Conservation (phyloP, 2,797 vertebrate species). For the Coracias cyanogaster region DNA sequence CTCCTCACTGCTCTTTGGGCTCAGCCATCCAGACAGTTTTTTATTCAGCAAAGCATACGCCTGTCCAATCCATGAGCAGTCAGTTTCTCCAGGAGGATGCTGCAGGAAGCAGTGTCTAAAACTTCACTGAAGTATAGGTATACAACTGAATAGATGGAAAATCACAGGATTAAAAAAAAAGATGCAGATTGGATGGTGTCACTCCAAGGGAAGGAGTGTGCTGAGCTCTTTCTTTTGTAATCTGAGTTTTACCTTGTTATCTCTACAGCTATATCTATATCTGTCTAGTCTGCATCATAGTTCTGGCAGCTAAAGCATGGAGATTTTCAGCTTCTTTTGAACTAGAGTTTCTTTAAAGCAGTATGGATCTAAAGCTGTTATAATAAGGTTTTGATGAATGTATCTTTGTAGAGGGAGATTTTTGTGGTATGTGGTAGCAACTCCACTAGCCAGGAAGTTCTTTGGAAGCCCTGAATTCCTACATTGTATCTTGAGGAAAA, state of each 20-base stretch:
- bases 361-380: neutral
- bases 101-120: no score
- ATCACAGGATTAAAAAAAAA: neutral
- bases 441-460: neutral
- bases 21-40: no score
- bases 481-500: neutral
- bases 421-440: neutral
- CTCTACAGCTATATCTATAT: neutral
- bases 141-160: neutral
- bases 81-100: no score
- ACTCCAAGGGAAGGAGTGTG: neutral
- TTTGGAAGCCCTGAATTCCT: neutral
- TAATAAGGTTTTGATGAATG: neutral
- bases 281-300: neutral
- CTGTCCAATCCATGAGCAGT: no score
- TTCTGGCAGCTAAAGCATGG: neutral
- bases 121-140: no score
- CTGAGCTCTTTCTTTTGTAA: neutral
- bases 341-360: neutral
- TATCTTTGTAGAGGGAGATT: neutral
- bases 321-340: neutral
- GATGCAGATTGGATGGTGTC: accelerated
- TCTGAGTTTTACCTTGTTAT: neutral
- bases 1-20: no score
- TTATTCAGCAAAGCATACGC: no score